Conservation (phyloP, 1,140 invertebrate species). For the Drosophila lacteicornis region DNA sequence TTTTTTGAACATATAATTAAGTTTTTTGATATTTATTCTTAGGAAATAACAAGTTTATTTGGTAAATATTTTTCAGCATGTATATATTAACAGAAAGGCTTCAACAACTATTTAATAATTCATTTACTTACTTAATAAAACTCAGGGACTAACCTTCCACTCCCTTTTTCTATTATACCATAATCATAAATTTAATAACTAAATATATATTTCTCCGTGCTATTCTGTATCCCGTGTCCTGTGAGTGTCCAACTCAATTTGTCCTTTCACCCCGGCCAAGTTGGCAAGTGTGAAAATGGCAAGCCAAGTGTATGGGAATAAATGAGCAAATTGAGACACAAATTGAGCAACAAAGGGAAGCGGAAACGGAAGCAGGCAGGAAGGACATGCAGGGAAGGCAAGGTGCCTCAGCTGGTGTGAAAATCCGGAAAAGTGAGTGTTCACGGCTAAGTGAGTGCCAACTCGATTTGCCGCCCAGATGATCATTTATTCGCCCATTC, state of each 20-base stretch:
- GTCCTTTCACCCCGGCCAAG: neutral
- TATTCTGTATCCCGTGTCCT: conserved; percentile 3
- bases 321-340: conserved; percentile 55
- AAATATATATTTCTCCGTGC: conserved; percentile 3
- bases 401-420: conserved; percentile 36
- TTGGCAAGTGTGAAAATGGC: conserved; percentile 35
- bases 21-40: neutral
- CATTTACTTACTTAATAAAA: no score
- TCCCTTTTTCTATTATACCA: no score
- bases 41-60: neutral
- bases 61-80: no score
- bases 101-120: no score
- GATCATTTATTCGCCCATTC: conserved; percentile 38
- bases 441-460: conserved; percentile 40
- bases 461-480: conserved; percentile 24
- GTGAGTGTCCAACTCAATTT: conserved; percentile 27
- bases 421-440: conserved; percentile 29
- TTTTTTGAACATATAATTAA: neutral
- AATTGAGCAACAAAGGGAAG: conserved; percentile 43
- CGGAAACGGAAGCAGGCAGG: neutral
- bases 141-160: no score
- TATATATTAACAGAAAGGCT: neutral
- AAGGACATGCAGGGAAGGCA: conserved; percentile 15
- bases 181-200: no score
- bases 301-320: conserved; percentile 53